Percentiles rank a stretch among this genome's conserved stretches.
Evolutionary conservation across 2,113 vertebrate genomes (phyloP).

Genomic region (Paramormyrops kingsleyae): DNA sequence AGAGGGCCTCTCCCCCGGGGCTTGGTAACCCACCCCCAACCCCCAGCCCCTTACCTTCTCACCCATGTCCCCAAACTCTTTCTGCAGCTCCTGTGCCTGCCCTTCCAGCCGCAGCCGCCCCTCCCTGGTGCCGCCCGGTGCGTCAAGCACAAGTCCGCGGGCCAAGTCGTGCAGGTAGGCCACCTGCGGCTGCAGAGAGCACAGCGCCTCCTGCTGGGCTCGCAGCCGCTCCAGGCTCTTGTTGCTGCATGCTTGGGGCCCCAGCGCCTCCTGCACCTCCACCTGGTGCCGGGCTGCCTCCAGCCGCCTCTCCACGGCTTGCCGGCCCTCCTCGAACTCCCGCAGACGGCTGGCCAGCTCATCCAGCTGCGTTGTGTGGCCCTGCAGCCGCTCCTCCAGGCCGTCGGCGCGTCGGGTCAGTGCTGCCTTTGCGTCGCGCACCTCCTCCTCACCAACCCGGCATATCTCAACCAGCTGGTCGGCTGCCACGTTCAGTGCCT

Average conservation of each 20-base stretch:
- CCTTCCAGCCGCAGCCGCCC: conserved; percentile 66
- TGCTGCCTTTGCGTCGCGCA: conserved; percentile 84
- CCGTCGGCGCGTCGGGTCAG: conserved; percentile 80
- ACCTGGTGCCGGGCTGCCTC: conserved; percentile 89
- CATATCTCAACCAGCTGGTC: conserved; percentile 84
- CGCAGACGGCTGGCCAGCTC: conserved; percentile 85
- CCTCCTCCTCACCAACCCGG: conserved; percentile 77
- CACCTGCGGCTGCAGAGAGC: conserved; percentile 79
- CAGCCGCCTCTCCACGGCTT: conserved; percentile 84
- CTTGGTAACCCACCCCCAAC: conserved; percentile 10
- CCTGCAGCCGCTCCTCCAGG: conserved; percentile 74
- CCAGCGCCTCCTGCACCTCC: conserved; percentile 88
- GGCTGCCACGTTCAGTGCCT: conserved; percentile 78
- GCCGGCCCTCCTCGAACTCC: conserved; percentile 89
- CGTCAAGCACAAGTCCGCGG: conserved; percentile 80
- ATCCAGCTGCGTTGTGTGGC: conserved; percentile 74
- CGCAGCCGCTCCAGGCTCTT: conserved; percentile 91
- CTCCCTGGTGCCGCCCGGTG: conserved; percentile 61
- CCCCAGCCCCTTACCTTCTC: conserved; percentile 62
- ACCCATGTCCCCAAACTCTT: conserved; percentile 68
- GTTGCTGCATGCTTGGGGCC: conserved; percentile 87
- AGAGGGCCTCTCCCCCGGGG: conserved; percentile 15
- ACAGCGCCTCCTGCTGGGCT: conserved; percentile 78
- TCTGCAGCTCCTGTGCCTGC: conserved; percentile 71
- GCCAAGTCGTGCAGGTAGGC: conserved; percentile 85